Percentiles rank a stretch among this genome's conserved stretches.
These are phyloP conservation scores for Mungos mungo DNA, from an alignment of 2,113 vertebrate species.

Conservation along the genomic window DNA sequence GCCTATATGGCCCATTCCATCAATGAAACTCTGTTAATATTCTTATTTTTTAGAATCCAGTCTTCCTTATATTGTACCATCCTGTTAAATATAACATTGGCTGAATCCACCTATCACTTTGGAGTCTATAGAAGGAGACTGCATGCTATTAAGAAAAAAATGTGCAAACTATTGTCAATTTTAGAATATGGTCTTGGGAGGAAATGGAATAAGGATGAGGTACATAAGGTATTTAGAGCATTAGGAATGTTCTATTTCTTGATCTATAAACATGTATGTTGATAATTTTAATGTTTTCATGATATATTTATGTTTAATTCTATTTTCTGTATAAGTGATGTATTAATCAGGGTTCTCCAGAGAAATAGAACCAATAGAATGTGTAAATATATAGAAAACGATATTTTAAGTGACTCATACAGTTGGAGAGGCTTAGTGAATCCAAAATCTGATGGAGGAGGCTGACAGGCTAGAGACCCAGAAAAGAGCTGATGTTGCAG, in stretches of 20 bases:
- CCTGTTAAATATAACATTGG: background rate
- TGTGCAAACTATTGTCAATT: background rate
- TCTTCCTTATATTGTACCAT: background rate
- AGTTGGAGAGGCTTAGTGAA: background rate
- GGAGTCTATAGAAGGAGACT: background rate
- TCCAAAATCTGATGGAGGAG: background rate
- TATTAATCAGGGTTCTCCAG: background rate
- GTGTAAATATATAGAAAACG: background rate
- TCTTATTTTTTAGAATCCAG: background rate
- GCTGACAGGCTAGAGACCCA: background rate
- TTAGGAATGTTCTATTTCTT: background rate
- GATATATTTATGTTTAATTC: background rate
- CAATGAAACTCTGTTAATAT: background rate
- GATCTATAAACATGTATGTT: background rate
- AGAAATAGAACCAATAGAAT: background rate
- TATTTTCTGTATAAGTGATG: background rate
- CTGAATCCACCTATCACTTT: background rate
- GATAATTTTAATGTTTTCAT: background rate
- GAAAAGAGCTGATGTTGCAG: background rate
- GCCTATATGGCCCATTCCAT: background rate
- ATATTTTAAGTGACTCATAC: background rate
- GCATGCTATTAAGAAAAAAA: slow-evolving; percentile 19
- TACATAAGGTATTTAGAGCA: background rate
- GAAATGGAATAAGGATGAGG: background rate
- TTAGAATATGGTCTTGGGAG: background rate